These are phyloP conservation scores for Trididemnum miniatum DNA, from an alignment of 23 tunicate species.

Conservation along the genomic window DNA sequence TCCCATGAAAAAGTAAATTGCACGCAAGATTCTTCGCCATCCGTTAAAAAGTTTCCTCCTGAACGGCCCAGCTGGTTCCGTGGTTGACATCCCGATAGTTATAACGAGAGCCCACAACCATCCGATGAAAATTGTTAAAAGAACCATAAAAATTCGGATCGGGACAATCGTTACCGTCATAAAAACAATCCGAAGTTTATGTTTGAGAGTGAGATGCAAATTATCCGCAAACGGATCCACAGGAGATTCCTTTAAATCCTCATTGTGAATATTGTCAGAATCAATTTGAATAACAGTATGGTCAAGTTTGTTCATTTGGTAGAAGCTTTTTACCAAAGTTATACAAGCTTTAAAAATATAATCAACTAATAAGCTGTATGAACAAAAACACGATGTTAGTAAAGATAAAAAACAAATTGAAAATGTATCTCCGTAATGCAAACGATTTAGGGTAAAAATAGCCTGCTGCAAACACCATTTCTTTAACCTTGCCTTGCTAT, in stretches of 20 bases:
- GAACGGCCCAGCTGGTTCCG: conserved; percentile 25
- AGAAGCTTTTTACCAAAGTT: too few species aligned
- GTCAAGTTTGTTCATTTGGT: too few species aligned
- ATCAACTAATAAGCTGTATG: too few species aligned
- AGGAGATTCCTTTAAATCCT: background rate
- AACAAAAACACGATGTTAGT: too few species aligned
- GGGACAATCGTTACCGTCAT: conserved; percentile 49
- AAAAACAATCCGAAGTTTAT: conserved; percentile 27
- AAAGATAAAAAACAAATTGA: too few species aligned
- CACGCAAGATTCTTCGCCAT: conserved; percentile 22
- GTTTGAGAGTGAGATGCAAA: conserved; percentile 8
- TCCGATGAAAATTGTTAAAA: background rate
- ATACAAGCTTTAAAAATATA: too few species aligned
- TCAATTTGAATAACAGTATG: too few species aligned
- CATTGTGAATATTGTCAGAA: too few species aligned
- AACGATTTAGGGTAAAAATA: too few species aligned
- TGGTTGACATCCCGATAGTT: conserved; percentile 1
- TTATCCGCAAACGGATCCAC: conserved; percentile 66
- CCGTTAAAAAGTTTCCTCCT: conserved; percentile 1
- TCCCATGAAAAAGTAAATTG: conserved; percentile 42
- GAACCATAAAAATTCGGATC: background rate
- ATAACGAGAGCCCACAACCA: conserved; percentile 15
- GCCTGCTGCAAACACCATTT: too few species aligned
- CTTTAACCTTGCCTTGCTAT: too few species aligned
- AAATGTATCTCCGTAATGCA: too few species aligned